Evolutionary conservation across 2,797 vertebrate species (phyloP), one percentile per base, ranked within the genome.

Genomic region (Phoebastria nigripes): DNA sequence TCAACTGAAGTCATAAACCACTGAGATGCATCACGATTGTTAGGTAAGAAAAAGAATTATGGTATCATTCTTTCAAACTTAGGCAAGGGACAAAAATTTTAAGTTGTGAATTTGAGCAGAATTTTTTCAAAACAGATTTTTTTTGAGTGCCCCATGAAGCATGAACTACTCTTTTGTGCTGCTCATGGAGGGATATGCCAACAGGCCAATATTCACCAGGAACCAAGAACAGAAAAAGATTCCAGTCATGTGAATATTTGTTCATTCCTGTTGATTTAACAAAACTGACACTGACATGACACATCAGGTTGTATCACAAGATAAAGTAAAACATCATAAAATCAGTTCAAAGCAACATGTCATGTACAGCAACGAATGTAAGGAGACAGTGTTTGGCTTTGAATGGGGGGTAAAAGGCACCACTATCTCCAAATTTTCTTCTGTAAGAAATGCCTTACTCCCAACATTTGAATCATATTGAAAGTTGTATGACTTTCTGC

Each of bases 271-370:
- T 72, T 86, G 52, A 22, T 63, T 96, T 96, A 97, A 78, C 6
- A 51, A 97, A 97, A 94, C 82, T 92, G 94, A 95, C 84, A 97
- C 69, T 90, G 84, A 51, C 71, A 90, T 86, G 78, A 82, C 77
- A 87, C 33, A 82, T 24, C 41, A 63, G 28, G 28, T 39, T 42
- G 39, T 42, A 28, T 63, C 59, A 92, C 14, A 29, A 95, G 83
- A 93, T 88, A 93, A 94, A 41, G 76, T 51, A 89, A 63, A 96
- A 44, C 15, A n/a, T 89, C 54, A 82, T 62, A 91, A 96, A 95
- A 92, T 15, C 42, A 61, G 39, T 84, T 94, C 56, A 96, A 94
- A 94, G 61, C 18, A 91, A 35, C 17, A 39, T 63, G 82, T 95
- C 69, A 73, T 39, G 18, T 55, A 79, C 25, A 78, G 81, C 15